Base-by-base conservation (phyloP, 92 coral and sea anemone species). In the Plumapathes pennacea region DNA sequence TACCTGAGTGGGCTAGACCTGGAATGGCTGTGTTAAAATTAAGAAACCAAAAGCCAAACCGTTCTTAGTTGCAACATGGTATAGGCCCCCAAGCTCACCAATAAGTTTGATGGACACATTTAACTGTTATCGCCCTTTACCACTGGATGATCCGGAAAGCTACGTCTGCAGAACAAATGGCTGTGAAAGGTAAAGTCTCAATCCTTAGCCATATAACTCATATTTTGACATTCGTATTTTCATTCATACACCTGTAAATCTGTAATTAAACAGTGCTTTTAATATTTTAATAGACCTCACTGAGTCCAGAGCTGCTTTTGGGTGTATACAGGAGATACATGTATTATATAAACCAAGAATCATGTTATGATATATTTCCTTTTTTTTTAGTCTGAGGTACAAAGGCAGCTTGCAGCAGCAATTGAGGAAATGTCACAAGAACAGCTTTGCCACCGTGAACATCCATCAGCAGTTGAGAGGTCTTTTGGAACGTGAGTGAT, bases 361-460 rank as follows among this genome's bases (percentile, higher is more conserved):
- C n/a, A n/a, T n/a, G n/a, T n/a, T n/a, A n/a, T n/a, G n/a, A n/a
- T n/a, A n/a, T n/a, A n/a, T n/a, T n/a, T n/a, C n/a, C n/a, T n/a
- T n/a, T n/a, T 30, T 19, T 54, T 28, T 39, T 61, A 80, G 80
- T 8, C 62, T 71, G 0, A 32, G 86, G 27, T 71, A 80, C 76
- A 80, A 64, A 36, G 86, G 86, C 14, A 26, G 33, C 18, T 10
- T n/a, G 1, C 28, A 28, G 13, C 74, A 80, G 34, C 80, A 80
- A 57, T 10, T 13, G 18, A 71, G 65, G 31, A 71, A 32, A 55
- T 21, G 11, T 18, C 86, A 58, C 75, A 71, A 80, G 44, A 71
- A 54, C 61, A 80, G 86, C 58, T 71, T 80, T 71, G 67, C 56
- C 7, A 55, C 80, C 3, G 48, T 71, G 0, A 60, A 80, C 17